Evolutionary conservation across 2,888 invertebrate genomes (phyloP).

Genomic region (Archaeoteleia sp.): DNA sequence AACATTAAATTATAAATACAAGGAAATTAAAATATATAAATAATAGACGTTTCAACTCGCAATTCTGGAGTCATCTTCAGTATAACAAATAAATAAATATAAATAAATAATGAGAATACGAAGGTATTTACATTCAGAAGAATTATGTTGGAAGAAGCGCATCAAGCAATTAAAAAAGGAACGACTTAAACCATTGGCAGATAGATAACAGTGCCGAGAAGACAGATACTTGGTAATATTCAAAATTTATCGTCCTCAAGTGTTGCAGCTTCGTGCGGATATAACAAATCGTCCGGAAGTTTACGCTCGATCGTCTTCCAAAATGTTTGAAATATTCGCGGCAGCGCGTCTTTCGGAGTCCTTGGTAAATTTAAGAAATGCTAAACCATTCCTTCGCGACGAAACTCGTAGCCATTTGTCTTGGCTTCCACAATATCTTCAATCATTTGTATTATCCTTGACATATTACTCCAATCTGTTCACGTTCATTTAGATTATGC

Average conservation of each 20-base stretch:
- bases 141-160: too few species aligned
- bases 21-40: too few species aligned
- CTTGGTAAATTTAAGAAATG: conserved; percentile 37
- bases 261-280: conserved; percentile 52
- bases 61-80: too few species aligned
- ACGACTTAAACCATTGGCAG: conserved; percentile 2
- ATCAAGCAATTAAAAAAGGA: too few species aligned
- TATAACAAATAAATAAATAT: too few species aligned
- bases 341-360: conserved; percentile 15
- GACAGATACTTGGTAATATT: conserved; percentile 45
- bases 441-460: conserved; percentile 35
- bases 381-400: conserved; percentile 19
- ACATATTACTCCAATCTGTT: conserved; percentile 29
- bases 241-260: conserved; percentile 48
- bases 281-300: conserved; percentile 70
- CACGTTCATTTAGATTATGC: conserved; percentile 9
- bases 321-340: conserved; percentile 49
- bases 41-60: too few species aligned
- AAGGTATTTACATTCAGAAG: too few species aligned
- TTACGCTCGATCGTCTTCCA: conserved; percentile 60
- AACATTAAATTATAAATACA: too few species aligned
- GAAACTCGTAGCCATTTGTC: conserved; percentile 34
- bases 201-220: conserved; percentile 44
- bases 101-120: too few species aligned
- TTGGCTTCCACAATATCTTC: conserved; percentile 15